Evolutionary conservation across 2,888 invertebrate species (phyloP).

Genomic region (Capitulum mitella): DNA sequence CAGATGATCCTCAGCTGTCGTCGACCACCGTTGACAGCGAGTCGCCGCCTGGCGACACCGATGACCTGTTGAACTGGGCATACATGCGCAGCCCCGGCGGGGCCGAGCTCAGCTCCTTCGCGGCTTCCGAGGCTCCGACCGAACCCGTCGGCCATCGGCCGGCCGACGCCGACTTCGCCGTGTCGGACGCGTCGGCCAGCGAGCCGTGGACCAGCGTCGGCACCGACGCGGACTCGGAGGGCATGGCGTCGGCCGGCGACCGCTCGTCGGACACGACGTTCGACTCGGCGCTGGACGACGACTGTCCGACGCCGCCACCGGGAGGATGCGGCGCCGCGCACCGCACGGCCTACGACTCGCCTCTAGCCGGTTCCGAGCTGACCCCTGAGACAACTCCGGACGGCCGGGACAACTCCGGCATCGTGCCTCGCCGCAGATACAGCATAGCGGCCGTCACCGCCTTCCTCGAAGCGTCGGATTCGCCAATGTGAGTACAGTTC

Average conservation of each 20-base stretch:
- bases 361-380: no score
- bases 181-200: not conserved
- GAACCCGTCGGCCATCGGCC: not conserved
- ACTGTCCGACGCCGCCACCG: not conserved
- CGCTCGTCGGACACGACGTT: not conserved
- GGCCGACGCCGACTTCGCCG: not conserved
- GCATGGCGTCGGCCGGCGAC: not conserved
- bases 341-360: not conserved
- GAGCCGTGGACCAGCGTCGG: not conserved
- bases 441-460: not conserved
- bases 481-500: not conserved
- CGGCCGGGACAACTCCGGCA: not conserved
- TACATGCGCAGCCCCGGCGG: not conserved
- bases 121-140: not conserved
- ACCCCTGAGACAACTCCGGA: not conserved
- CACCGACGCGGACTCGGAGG: not conserved
- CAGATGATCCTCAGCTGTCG: no score
- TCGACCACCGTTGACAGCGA: no score
- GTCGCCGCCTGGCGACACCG: not conserved
- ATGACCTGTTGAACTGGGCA: not conserved
- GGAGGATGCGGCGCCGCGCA: no score
- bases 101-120: not conserved
- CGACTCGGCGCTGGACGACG: constrained; percentile 9
- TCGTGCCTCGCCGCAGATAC: not conserved
- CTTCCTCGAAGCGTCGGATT: not conserved